A percentile compares a stretch with the other conserved stretches of the same genome.
phyloP scores from a whole-genome alignment of 2,888 invertebrate genomes.

The Sphecodes monilicornis region DNA sequence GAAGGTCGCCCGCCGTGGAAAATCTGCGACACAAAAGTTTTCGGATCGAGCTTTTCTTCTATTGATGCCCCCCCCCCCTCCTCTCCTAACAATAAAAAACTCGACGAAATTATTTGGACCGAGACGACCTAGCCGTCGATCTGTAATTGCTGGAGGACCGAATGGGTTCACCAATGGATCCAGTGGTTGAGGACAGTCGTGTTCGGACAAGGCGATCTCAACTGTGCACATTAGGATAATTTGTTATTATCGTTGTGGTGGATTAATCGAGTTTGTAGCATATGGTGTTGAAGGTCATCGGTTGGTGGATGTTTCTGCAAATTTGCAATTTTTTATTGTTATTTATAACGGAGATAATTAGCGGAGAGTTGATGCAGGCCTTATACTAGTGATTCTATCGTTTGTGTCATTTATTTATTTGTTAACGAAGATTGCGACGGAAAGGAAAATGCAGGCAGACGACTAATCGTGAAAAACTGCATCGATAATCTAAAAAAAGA shows the following conservation, averaged over 20 bases:
- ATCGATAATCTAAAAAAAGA: neutral
- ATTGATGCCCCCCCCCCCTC: constrained; percentile 36
- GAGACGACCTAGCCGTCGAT: neutral
- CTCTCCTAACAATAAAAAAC: constrained; percentile 31
- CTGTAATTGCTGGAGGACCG: neutral
- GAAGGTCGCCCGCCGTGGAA: constrained; percentile 53
- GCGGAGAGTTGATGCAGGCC: neutral
- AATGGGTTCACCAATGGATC: neutral
- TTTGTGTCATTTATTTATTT: neutral
- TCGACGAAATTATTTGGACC: neutral
- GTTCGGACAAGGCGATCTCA: neutral
- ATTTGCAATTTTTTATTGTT: neutral
- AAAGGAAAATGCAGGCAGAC: neutral
- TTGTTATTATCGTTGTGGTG: too few species aligned
- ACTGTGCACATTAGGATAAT: too few species aligned
- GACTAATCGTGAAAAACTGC: neutral
- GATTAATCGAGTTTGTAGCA: too few species aligned
- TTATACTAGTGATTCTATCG: neutral
- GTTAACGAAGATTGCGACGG: neutral
- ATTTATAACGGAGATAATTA: neutral
- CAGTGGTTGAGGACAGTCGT: neutral
- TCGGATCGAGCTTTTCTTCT: constrained; percentile 57
- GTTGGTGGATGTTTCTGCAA: too few species aligned
- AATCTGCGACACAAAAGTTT: constrained; percentile 48
- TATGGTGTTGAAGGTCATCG: too few species aligned